These are phyloP conservation scores for Hyperoplus immaculatus DNA, from an alignment of 2,797 vertebrate genomes.

Conservation along the genomic window DNA sequence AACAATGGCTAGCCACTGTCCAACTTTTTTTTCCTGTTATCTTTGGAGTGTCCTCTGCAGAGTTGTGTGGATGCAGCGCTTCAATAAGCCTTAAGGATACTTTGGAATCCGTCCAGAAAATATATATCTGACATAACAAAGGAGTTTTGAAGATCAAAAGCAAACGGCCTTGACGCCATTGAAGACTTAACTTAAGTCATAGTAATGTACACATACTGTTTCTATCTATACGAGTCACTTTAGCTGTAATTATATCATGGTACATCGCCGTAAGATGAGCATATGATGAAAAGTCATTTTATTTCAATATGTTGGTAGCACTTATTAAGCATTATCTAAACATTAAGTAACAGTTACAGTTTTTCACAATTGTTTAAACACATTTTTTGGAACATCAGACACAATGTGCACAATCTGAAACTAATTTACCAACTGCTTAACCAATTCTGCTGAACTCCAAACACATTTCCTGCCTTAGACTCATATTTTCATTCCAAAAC, in stretches of 20 bases:
- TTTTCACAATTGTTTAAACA: too few species aligned
- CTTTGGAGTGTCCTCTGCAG: slow-evolving; percentile 80
- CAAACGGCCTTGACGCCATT: slow-evolving; percentile 62
- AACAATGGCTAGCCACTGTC: slow-evolving; percentile 44
- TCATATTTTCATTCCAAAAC: too few species aligned
- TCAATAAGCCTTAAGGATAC: slow-evolving; percentile 81
- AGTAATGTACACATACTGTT: neutral
- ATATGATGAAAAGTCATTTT: neutral
- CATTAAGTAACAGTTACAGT: too few species aligned
- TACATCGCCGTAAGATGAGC: neutral
- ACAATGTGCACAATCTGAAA: too few species aligned
- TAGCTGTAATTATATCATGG: neutral
- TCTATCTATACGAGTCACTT: neutral
- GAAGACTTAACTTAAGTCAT: slow-evolving; percentile 35
- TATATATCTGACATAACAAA: slow-evolving; percentile 82
- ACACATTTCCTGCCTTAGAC: too few species aligned
- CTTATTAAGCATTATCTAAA: too few species aligned
- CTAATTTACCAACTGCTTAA: too few species aligned
- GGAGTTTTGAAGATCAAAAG: slow-evolving; percentile 81
- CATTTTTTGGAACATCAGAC: too few species aligned
- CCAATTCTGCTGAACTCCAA: too few species aligned
- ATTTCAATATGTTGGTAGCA: neutral
- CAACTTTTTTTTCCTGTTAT: slow-evolving; percentile 78
- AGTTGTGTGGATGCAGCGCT: slow-evolving; percentile 74
- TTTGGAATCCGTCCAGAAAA: slow-evolving; percentile 82